These are phyloP conservation scores for Mamestra brassicae DNA, from an alignment of 2,888 invertebrate genomes.

Conservation along the genomic window DNA sequence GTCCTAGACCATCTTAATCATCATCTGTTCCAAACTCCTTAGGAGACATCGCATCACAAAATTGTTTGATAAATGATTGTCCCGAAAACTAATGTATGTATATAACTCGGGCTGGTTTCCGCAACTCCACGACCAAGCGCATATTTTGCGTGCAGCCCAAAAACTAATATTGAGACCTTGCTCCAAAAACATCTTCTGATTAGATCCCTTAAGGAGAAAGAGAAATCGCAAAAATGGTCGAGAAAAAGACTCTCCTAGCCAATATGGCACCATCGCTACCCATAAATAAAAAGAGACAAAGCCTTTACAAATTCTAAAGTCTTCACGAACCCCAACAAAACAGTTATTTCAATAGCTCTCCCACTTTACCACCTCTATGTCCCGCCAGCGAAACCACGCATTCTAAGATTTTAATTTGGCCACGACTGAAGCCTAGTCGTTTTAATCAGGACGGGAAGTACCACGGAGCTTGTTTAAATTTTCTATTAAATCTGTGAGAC, in stretches of 20 bases:
- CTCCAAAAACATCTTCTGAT: too few relatives aligned
- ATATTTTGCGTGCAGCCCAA: too few relatives aligned
- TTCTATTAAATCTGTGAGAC: conserved; percentile 87
- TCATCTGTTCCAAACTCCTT: not conserved
- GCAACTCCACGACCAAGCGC: too few relatives aligned
- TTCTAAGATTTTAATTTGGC: conserved; percentile 86
- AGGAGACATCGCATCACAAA: not conserved
- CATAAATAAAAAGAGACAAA: conserved; percentile 28
- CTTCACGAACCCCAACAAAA: conserved; percentile 17
- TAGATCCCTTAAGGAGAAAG: not conserved
- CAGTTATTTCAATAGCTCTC: conserved; percentile 29
- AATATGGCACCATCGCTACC: not conserved
- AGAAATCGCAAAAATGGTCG: not conserved
- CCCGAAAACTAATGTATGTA: too few relatives aligned
- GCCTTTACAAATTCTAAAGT: not conserved
- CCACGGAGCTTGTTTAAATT: conserved; percentile 85
- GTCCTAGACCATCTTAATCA: not conserved
- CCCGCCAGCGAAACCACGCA: conserved; percentile 73
- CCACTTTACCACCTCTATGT: conserved; percentile 43
- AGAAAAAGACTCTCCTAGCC: not conserved
- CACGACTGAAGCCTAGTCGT: conserved; percentile 79
- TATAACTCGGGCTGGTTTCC: too few relatives aligned
- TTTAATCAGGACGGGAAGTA: conserved; percentile 84
- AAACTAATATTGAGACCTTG: too few relatives aligned
- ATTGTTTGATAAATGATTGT: not conserved